Evolutionary conservation across 2,888 invertebrate genomes (phyloP).

Genomic region (Dioctria linearis): DNA sequence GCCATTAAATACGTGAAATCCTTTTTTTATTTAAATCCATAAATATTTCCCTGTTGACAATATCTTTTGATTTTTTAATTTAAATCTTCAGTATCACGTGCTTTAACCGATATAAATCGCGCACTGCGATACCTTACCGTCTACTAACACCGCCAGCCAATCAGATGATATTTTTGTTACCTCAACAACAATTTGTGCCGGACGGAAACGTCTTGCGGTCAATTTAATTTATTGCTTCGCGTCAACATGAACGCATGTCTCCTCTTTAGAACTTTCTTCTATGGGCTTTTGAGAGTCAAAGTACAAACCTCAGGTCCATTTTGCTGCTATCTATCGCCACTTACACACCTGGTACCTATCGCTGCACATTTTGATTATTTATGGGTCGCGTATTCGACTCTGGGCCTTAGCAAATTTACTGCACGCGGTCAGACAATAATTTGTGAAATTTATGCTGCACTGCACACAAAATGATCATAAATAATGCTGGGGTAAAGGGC

Average conservation of each 20-base stretch:
- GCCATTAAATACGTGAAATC: too few relatives aligned
- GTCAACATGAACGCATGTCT: slow-evolving; percentile 23
- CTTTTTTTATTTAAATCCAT: too few relatives aligned
- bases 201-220: slow-evolving; percentile 46
- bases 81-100: too few relatives aligned
- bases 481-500: slow-evolving; percentile 42
- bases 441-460: slow-evolving; percentile 54
- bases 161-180: slow-evolving; percentile 17
- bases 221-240: slow-evolving; percentile 36
- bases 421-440: slow-evolving; percentile 52
- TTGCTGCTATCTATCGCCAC: slow-evolving; percentile 45
- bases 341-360: slow-evolving; percentile 50
- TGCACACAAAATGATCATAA: slow-evolving; percentile 55
- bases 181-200: slow-evolving; percentile 44
- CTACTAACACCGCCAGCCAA: too few relatives aligned
- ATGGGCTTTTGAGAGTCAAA: background rate
- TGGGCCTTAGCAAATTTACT: slow-evolving; percentile 44
- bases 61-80: too few relatives aligned
- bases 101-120: too few relatives aligned
- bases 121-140: too few relatives aligned
- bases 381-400: slow-evolving; percentile 37
- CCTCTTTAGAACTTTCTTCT: slow-evolving; percentile 39
- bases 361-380: slow-evolving; percentile 47
- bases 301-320: background rate
- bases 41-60: too few relatives aligned